phyloP scores from a whole-genome alignment of 2,888 invertebrate species.

The Linhomoeus sp. region DNA sequence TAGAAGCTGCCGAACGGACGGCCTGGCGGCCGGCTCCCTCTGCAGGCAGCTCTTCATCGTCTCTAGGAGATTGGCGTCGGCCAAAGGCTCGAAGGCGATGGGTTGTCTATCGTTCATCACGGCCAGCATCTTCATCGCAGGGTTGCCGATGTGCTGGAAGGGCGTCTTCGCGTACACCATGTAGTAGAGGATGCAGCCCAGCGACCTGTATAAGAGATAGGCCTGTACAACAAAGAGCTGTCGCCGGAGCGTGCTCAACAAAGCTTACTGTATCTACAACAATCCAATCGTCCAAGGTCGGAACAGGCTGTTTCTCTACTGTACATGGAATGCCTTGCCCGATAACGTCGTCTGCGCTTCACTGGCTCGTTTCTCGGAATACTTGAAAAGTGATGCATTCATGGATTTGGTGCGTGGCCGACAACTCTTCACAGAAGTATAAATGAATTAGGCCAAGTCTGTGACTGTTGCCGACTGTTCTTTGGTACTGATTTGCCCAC shows the following conservation, averaged over 20 bases:
- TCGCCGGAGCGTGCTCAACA: not conserved
- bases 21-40: slow-evolving; percentile 49
- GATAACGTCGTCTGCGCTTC: too few species aligned
- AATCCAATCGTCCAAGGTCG: too few species aligned
- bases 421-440: too few species aligned
- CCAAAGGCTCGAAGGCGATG: slow-evolving; percentile 47
- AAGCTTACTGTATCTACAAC: too few species aligned
- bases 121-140: slow-evolving; percentile 50
- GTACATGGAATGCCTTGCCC: too few species aligned
- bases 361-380: too few species aligned
- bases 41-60: slow-evolving; percentile 44
- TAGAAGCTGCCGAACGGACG: slow-evolving; percentile 52
- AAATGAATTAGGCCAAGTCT: too few species aligned
- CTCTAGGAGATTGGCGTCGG: slow-evolving; percentile 25
- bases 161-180: slow-evolving; percentile 74
- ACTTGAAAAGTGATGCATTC: too few species aligned
- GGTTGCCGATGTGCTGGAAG: slow-evolving; percentile 53
- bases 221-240: not conserved
- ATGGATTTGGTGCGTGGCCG: too few species aligned
- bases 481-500: too few species aligned
- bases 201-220: slow-evolving; percentile 53
- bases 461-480: too few species aligned
- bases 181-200: slow-evolving; percentile 86
- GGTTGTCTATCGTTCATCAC: slow-evolving; percentile 51
- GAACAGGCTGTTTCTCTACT: too few species aligned